Evolutionary conservation across 2,888 invertebrate genomes (phyloP).

Genomic region (Philereme transversata): DNA sequence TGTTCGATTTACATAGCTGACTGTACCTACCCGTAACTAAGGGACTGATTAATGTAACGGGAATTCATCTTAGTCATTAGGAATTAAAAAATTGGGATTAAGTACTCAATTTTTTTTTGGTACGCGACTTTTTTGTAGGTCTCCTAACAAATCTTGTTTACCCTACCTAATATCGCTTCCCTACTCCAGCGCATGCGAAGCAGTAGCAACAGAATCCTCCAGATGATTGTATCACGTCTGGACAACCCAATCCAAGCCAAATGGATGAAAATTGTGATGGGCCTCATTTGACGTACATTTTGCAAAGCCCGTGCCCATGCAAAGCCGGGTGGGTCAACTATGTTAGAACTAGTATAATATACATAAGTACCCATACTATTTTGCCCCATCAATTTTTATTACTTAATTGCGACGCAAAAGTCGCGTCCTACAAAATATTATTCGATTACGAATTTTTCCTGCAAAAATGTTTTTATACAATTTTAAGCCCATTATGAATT

Average conservation of each 20-base stretch:
- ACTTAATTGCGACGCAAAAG: constrained; percentile 1
- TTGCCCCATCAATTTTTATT: not conserved
- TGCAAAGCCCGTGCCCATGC: too few species aligned
- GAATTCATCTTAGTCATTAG: constrained; percentile 38
- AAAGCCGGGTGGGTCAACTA: too few species aligned
- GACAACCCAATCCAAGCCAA: too few species aligned
- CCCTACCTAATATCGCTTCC: too few species aligned
- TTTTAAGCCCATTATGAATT: constrained; percentile 22
- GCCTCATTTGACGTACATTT: too few species aligned
- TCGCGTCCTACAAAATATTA: constrained; percentile 9
- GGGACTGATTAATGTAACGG: constrained; percentile 27
- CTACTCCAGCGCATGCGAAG: too few species aligned
- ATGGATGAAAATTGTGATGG: too few species aligned
- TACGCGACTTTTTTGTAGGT: constrained; percentile 15
- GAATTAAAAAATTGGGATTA: constrained; percentile 33
- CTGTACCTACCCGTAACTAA: not conserved
- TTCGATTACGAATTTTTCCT: constrained; percentile 15
- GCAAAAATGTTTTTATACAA: constrained; percentile 23
- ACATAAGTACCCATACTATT: too few species aligned
- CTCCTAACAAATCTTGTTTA: not conserved
- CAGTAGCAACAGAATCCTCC: too few species aligned
- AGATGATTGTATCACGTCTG: too few species aligned
- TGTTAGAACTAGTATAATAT: not conserved
- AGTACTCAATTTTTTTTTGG: not conserved
- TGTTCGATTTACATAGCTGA: too few species aligned